Base-by-base conservation (phyloP, 2,888 invertebrate species). In the Ophraella communa region DNA sequence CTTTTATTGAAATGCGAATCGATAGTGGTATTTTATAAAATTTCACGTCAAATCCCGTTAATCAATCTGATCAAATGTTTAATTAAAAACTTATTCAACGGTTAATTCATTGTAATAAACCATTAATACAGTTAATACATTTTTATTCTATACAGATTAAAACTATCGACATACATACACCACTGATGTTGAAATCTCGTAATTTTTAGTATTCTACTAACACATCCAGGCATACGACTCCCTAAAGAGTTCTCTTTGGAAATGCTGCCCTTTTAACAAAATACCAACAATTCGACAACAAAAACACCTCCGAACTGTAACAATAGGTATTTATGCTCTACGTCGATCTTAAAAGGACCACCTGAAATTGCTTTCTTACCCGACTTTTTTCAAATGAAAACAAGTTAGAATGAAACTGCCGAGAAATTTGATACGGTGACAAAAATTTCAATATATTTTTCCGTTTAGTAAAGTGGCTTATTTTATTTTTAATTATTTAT, bases 291-390 rank as follows among this genome's bases (percentile, higher is more conserved):
- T 58, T 42, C 54, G 44, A 49, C 54, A 64, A 64, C 68, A 63
- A 68, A 55, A 68, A 65, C 65, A 68, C 63, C 63, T 27, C 21
- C 35, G 44, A 63, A 47, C 55, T 60, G 33, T 58, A 65, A 68
- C 68, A 68, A 68, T 63, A 35, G 64, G 61, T 63, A 63, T 68
- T 65, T 68, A 64, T 52, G 65, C 55, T 35, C 58, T 45, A 63
- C 59, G 63, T 61, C 61, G 54, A 56, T 53, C 63, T 27, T n/a
- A 39, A 63, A 52, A 42, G 52, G 60, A 53, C 60, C 60, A 53
- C 42, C 35, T 55, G 55, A 55, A 39, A 39, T 39, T 17, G 55
- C 44, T 44, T 27, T 44, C 44, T 55, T 17, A 24, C 18, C 42
- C 20, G 21, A 21, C n/a, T 55, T 49, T 49, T 49, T 55, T 55